Evolutionary conservation across 2,113 vertebrate species (phyloP).

Genomic region (Probosciger aterrimus): DNA sequence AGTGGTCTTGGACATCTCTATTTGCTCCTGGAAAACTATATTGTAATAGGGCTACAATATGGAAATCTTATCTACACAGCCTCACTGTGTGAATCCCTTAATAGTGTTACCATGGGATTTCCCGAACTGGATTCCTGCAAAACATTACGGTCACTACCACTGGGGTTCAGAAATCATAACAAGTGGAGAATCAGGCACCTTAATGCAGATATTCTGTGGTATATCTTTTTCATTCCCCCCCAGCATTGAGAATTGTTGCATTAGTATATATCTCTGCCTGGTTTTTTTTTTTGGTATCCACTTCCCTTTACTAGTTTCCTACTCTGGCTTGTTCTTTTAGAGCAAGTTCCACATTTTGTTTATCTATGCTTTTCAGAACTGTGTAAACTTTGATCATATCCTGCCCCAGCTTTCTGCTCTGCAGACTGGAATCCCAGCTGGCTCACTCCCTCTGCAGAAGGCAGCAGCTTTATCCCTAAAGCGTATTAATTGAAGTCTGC

Average conservation of each 20-base stretch:
- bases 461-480: background rate
- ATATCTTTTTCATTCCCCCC: background rate
- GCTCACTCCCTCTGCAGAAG: background rate
- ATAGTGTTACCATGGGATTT: background rate
- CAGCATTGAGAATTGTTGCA: background rate
- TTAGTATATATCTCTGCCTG: background rate
- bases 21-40: background rate
- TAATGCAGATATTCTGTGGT: background rate
- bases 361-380: background rate
- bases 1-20: background rate
- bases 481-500: background rate
- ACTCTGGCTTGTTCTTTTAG: background rate
- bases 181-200: background rate
- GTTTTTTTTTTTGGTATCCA: background rate
- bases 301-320: background rate
- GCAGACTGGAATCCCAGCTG: background rate
- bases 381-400: background rate
- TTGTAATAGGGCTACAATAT: background rate
- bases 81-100: background rate
- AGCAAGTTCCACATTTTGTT: background rate
- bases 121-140: background rate
- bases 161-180: background rate
- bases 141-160: background rate
- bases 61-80: background rate
- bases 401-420: background rate